phyloP scores from a whole-genome alignment of 2,888 invertebrate species.

The Tinea pellionella region DNA sequence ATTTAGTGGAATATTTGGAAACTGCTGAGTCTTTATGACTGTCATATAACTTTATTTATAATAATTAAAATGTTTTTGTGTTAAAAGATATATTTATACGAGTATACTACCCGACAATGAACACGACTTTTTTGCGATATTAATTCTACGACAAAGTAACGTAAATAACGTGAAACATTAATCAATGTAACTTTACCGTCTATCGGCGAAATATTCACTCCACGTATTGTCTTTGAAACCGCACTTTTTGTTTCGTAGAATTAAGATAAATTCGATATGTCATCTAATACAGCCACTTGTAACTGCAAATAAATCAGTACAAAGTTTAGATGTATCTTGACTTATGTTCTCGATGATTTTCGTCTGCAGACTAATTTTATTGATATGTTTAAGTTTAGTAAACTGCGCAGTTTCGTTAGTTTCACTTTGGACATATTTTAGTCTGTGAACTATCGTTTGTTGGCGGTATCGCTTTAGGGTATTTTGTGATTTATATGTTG shows the following conservation, averaged over 20 bases:
- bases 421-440: not conserved
- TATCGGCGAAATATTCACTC: not conserved
- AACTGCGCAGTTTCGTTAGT: not conserved
- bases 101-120: too few relatives aligned
- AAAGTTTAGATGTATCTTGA: conserved; percentile 26
- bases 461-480: conserved; percentile 25
- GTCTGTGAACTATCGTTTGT: conserved; percentile 7
- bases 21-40: not conserved
- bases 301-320: conserved; percentile 35
- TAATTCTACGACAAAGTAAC: too few relatives aligned
- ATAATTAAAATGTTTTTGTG: not conserved
- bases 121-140: too few relatives aligned
- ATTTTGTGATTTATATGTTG: conserved; percentile 55
- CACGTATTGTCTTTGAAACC: not conserved
- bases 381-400: not conserved
- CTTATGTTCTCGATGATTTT: conserved; percentile 1
- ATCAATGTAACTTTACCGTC: not conserved
- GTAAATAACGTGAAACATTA: not conserved
- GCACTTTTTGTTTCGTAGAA: conserved; percentile 15
- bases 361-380: conserved; percentile 6
- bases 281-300: not conserved
- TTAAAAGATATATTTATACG: too few relatives aligned
- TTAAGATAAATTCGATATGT: conserved; percentile 21
- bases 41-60: not conserved
- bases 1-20: not conserved